Conservation (phyloP, 2,888 invertebrate genomes). For the Buathra laborator region DNA sequence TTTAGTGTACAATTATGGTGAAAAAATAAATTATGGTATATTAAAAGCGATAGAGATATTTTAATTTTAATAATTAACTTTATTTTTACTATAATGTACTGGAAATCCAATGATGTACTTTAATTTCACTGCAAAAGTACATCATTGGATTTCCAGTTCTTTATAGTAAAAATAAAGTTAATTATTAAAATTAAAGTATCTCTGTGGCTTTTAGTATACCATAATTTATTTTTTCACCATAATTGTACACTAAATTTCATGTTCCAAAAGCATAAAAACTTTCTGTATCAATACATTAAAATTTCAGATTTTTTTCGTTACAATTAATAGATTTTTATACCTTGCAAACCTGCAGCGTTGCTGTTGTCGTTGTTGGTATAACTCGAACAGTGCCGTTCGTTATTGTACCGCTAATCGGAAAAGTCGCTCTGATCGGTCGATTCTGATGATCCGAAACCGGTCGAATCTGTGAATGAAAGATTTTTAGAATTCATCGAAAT, state of each 20-base stretch:
- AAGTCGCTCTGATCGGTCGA: slow-evolving; percentile 54
- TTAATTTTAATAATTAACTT: no score
- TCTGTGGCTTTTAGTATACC: no score
- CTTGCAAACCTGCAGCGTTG: slow-evolving; percentile 75
- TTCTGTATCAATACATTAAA: background rate
- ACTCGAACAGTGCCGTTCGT: slow-evolving; percentile 80
- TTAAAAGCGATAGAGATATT: no score
- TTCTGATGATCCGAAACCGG: slow-evolving; percentile 49
- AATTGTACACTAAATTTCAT: slow-evolving; percentile 1
- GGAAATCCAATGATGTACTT: no score
- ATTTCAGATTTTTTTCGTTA: background rate
- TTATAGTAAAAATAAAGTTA: no score
- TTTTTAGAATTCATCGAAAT: background rate
- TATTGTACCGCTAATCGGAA: slow-evolving; percentile 71
- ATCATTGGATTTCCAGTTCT: no score
- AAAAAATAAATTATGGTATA: no score
- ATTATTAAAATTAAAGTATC: no score
- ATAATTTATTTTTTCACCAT: no score
- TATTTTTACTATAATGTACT: no score
- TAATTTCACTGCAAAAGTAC: no score
- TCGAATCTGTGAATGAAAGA: slow-evolving; percentile 56
- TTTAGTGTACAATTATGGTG: no score
- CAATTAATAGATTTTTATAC: slow-evolving; percentile 68
- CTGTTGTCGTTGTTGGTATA: slow-evolving; percentile 75
- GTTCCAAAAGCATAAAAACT: background rate